Evolutionary conservation across 2,888 invertebrate genomes (phyloP).

Genomic region (Atherix ibis): DNA sequence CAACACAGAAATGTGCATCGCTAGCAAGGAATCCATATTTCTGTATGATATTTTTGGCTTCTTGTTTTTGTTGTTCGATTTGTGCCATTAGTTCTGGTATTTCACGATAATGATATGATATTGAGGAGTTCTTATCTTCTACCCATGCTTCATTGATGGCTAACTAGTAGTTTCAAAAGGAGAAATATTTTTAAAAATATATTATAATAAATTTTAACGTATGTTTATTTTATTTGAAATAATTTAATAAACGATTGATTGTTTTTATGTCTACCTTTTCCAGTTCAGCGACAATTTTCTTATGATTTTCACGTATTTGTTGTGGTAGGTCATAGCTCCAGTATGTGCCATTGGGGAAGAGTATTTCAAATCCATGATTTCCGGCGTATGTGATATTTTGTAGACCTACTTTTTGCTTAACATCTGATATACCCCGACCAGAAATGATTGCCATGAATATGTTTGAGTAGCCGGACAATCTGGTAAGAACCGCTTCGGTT

Average conservation of each 20-base stretch:
- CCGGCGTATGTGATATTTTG: conserved; percentile 50
- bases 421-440: conserved; percentile 52
- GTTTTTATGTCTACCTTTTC: conserved; percentile 34
- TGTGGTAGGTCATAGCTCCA: conserved; percentile 55
- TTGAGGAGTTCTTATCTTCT: conserved; percentile 53
- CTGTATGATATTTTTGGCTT: conserved; percentile 44
- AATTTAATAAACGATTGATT: neutral
- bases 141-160: conserved; percentile 57
- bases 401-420: conserved; percentile 44
- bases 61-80: conserved; percentile 35
- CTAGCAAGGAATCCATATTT: conserved; percentile 47
- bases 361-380: conserved; percentile 58
- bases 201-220: conserved; percentile 2
- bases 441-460: conserved; percentile 56
- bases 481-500: conserved; percentile 45
- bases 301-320: conserved; percentile 46
- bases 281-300: conserved; percentile 42
- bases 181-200: too few species aligned
- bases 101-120: conserved; percentile 58
- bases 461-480: conserved; percentile 47
- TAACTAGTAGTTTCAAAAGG: conserved; percentile 27
- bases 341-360: conserved; percentile 54
- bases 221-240: neutral
- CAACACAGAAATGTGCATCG: conserved; percentile 53
- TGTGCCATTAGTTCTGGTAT: conserved; percentile 32